Conservation (phyloP, 2,888 invertebrate species). For the Scaptomyza cyrtandrae region DNA sequence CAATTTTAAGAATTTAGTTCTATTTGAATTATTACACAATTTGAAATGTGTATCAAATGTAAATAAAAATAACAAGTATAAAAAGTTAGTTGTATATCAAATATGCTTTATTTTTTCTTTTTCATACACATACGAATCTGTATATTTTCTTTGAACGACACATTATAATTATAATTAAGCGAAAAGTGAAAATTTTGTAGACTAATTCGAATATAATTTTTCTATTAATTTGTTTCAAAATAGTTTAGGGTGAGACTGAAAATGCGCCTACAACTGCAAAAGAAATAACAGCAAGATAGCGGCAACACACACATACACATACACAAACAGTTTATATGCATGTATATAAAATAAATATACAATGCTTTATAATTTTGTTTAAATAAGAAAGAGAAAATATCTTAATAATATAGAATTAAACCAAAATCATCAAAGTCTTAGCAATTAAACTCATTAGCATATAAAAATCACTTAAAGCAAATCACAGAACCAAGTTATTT, state of each 20-base stretch:
- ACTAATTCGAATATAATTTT: conserved; percentile 27
- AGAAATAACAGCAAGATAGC: conserved; percentile 17
- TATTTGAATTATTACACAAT: conserved; percentile 49
- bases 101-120: conserved; percentile 44
- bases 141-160: conserved; percentile 10
- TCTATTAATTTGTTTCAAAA: conserved; percentile 38
- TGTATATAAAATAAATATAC: conserved; percentile 17
- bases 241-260: conserved; percentile 75
- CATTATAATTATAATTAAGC: neutral
- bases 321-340: conserved; percentile 11
- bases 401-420: conserved; percentile 69
- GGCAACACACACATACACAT: conserved; percentile 32
- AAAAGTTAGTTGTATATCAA: conserved; percentile 54
- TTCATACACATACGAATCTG: no score
- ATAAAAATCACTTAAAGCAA: conserved; percentile 35
- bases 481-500: conserved; percentile 45
- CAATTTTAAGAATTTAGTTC: conserved; percentile 29
- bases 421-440: conserved; percentile 75
- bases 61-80: conserved; percentile 44
- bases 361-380: conserved; percentile 70
- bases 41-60: conserved; percentile 56
- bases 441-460: conserved; percentile 67
- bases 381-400: conserved; percentile 53
- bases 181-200: conserved; percentile 35
- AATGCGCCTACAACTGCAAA: conserved; percentile 57